Evolutionary conservation across 2,888 invertebrate species (phyloP), one percentile per base, ranked within the genome.

Genomic region (Pseudococcus jackbeardsleyi): DNA sequence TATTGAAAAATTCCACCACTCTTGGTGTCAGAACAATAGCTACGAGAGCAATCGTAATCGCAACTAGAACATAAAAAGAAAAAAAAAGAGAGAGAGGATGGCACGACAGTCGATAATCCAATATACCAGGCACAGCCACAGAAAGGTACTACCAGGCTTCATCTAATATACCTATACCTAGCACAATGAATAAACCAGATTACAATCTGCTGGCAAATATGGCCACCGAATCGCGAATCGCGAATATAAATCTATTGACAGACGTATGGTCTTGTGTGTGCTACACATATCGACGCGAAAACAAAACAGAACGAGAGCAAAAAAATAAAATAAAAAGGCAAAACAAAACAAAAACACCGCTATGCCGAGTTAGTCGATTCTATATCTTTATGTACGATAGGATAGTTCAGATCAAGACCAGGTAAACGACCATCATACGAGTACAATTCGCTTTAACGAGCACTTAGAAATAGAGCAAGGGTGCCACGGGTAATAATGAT

Each of bases 21-120:
- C 54, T 48, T 11, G 26, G 48, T 85, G 54, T 85, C 85, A 85
- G 85, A 85, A 85, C 85, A 85, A 85, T 85, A 54, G 77, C n/a
- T 17, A 42, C 11, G 9, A 64, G 64, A 33, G 85, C 85, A 85
- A 85, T 85, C 59, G 85, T 59, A 85, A 85, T 85, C 59, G 85
- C 54, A 85, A 85, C 85, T 85, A 54, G 85, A 85, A 54, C 85
- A 85, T 50, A 85, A 26, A 54, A 9, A 64, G 11, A 64, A 22
- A 64, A 26, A 46, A 39, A 54, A 1, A 64, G 11, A 64, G 64
- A 64, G 50, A 46, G 77, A 85, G 85, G 59, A 85, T 54, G 59
- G 85, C 26, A 84, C 26, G 26, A 33, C 42, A 6, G 9, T 42
- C 50, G 33, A 85, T 85, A 85, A 85, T 85, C 77, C 39, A 39